Base-by-base conservation (phyloP, 2,888 invertebrate genomes). In the Plusia festucae region DNA sequence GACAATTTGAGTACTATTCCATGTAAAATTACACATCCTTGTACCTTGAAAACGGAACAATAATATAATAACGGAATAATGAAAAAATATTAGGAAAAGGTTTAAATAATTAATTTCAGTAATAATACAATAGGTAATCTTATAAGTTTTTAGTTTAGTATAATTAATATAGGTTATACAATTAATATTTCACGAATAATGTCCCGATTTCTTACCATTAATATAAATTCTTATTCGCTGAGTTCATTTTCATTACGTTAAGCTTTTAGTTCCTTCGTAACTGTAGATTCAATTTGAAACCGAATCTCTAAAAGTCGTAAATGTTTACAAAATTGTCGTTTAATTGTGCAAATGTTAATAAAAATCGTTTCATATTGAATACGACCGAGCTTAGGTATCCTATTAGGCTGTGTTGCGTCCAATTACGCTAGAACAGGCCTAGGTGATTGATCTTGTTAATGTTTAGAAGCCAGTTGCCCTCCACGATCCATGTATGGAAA, bases 371-470 rank as follows among this genome's bases (percentile, higher is more conserved):
- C n/a, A n/a, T 40, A 69, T 53, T 30, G 22, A 8, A 49, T 32
- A 16, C 24, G 11, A 49, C 18, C 16, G 55, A 55, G 24, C 18
- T 15, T 44, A 46, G 44, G 61, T 61, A 52, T 51, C 54, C n/a
- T 62, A 66, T 32, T 62, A 61, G 40, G 53, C 55, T 57, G 40
- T 46, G 57, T 53, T 13, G 64, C 22, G 63, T 63, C 56, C 71
- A 66, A 78, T 78, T 76, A 68, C 60, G 52, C 20, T 54, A 30
- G 18, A 59, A 60, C 49, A 32, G 20, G 46, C 46, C 27, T 59
- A 52, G 6, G 65, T 75, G 58, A 78, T 78, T 68, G 71, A 75
- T 68, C 79, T 65, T 65, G 68, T 79, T 75, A 75, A 58, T 56
- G 60, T 20, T 61, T 68, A 75, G 61, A 52, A 60, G 60, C 63